phyloP scores from a whole-genome alignment of 2,888 invertebrate species.

The Acanthosoma haemorrhoidale region DNA sequence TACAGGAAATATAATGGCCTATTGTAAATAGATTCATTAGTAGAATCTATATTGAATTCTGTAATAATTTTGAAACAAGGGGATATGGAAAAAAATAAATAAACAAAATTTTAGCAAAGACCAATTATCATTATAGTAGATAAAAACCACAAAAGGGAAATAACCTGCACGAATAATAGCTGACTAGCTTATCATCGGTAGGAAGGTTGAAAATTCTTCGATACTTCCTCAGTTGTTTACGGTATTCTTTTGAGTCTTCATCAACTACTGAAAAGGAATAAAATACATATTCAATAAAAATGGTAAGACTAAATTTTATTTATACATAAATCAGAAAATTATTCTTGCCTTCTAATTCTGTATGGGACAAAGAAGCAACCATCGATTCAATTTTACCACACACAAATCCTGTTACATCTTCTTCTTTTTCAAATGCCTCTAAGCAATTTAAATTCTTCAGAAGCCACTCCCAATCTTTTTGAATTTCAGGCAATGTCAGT shows the following conservation, averaged over 20 bases:
- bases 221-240: slow-evolving; percentile 74
- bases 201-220: slow-evolving; percentile 84
- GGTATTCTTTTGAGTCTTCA: slow-evolving; percentile 74
- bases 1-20: too few relatives aligned
- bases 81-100: too few relatives aligned
- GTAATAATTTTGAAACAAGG: too few relatives aligned
- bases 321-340: not conserved
- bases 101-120: too few relatives aligned
- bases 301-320: not conserved
- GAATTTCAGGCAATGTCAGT: slow-evolving; percentile 77
- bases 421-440: slow-evolving; percentile 86
- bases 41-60: too few relatives aligned
- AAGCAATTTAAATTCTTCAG: slow-evolving; percentile 80
- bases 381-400: slow-evolving; percentile 94
- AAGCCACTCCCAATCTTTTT: slow-evolving; percentile 92
- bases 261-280: slow-evolving; percentile 53
- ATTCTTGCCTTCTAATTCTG: not conserved
- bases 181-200: slow-evolving; percentile 90
- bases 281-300: not conserved
- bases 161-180: slow-evolving; percentile 88
- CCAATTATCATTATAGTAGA: too few relatives aligned
- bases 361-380: slow-evolving; percentile 60
- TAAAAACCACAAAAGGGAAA: not conserved
- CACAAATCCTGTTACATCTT: slow-evolving; percentile 92
- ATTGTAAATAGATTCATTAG: too few relatives aligned